phyloP scores from a whole-genome alignment of 2,113 vertebrate species.

The Bolborhynchus lineola region DNA sequence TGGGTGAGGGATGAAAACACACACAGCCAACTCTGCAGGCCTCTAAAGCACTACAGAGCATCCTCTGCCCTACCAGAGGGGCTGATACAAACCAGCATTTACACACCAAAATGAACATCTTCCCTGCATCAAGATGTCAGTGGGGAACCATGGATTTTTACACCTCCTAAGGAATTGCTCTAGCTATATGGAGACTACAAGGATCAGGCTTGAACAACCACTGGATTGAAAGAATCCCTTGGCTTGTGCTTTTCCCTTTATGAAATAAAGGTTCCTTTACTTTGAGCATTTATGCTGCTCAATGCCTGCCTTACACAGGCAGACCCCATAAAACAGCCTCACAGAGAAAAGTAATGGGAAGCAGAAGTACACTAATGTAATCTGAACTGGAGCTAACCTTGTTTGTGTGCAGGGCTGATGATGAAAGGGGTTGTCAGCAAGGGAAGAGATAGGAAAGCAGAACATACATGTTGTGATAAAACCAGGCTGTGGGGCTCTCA shows the following conservation, averaged over 20 bases:
- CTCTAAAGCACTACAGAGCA: not conserved
- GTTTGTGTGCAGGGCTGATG: conserved; percentile 34
- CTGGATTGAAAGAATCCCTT: not conserved
- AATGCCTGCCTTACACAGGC: not conserved
- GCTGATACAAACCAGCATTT: not conserved
- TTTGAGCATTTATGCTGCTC: not conserved
- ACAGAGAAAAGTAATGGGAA: conserved; percentile 6
- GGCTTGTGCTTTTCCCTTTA: not conserved
- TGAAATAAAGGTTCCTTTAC: not conserved
- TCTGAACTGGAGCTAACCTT: conserved; percentile 51
- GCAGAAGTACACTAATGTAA: conserved; percentile 46
- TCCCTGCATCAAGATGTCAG: not conserved
- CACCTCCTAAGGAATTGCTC: not conserved
- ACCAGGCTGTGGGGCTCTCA: not conserved
- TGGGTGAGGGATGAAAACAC: not conserved
- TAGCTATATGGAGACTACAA: not conserved
- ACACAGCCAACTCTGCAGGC: not conserved
- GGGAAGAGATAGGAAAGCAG: conserved; percentile 3
- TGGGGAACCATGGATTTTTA: not conserved
- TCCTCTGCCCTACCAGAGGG: not conserved
- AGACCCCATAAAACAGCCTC: not conserved
- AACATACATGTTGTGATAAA: not conserved
- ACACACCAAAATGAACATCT: not conserved
- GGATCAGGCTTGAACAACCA: not conserved
- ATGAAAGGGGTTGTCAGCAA: conserved; percentile 35